Evolutionary conservation across 2,113 vertebrate genomes (phyloP).

Genomic region (Bettongia penicillata): DNA sequence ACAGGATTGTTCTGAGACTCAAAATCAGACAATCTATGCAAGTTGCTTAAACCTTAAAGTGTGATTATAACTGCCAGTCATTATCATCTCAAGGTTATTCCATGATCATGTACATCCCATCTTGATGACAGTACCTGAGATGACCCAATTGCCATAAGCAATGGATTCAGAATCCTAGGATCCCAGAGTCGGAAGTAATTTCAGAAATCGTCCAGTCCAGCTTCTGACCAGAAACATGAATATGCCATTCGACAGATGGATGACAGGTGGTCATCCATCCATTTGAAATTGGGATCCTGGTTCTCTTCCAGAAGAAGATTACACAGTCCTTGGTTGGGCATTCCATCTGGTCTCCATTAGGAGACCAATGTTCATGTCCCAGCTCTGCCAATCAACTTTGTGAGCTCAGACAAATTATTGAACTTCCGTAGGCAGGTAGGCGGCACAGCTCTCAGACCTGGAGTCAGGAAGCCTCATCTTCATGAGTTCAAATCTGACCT

Average conservation of each 20-base stretch:
- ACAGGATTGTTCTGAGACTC: constrained; percentile 19
- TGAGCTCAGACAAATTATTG: background rate
- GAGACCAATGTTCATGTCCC: background rate
- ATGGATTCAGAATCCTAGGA: background rate
- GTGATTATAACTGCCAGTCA: constrained; percentile 28
- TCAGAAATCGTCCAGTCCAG: background rate
- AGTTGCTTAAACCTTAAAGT: constrained; percentile 45
- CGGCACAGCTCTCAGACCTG: background rate
- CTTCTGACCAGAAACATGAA: background rate
- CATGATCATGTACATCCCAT: background rate
- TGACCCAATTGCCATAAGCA: background rate
- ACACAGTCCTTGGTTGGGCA: background rate
- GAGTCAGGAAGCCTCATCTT: background rate
- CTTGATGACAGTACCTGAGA: background rate
- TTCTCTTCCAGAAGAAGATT: background rate
- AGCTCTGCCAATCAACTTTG: background rate
- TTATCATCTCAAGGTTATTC: background rate
- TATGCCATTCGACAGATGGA: background rate
- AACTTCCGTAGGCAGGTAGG: background rate
- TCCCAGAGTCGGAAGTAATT: background rate
- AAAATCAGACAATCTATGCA: constrained; percentile 45
- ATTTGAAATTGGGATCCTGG: background rate
- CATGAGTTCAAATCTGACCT: background rate
- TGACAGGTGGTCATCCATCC: background rate
- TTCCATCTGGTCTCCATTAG: background rate